Conservation (phyloP, 2,888 invertebrate genomes). For the Protodeltote pygarga region DNA sequence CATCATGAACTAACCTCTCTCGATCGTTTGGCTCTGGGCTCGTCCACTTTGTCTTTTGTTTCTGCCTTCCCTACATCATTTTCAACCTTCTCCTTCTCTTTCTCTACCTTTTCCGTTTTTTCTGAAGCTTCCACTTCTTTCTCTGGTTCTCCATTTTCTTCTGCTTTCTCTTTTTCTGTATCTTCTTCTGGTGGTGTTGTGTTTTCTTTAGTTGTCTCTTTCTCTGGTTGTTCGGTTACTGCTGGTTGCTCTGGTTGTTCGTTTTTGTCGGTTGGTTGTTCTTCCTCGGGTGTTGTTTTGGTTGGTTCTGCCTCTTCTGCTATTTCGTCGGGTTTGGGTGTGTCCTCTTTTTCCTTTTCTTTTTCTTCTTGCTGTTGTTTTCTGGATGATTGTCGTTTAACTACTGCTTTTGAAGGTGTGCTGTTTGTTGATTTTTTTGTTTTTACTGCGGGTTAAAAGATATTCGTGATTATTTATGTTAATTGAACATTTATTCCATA, state of each 20-base stretch:
- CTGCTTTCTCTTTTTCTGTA: constrained; percentile 15
- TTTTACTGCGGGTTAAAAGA: constrained; percentile 55
- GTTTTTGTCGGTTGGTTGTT: constrained; percentile 14
- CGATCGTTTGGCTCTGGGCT: constrained; percentile 78
- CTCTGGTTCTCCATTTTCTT: constrained; percentile 27
- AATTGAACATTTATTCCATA: no score
- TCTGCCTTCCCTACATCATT: constrained; percentile 23
- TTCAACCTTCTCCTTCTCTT: constrained; percentile 36
- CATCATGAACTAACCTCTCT: constrained; percentile 71
- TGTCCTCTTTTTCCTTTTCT: constrained; percentile 54
- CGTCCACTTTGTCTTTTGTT: constrained; percentile 50
- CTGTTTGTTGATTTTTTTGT: constrained; percentile 62
- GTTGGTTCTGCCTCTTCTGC: constrained; percentile 19
- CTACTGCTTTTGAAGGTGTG: constrained; percentile 50
- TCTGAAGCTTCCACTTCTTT: constrained; percentile 26
- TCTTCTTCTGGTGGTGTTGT: constrained; percentile 31
- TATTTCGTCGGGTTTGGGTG: constrained; percentile 36
- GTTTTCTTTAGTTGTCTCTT: constrained; percentile 15
- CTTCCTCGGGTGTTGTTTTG: constrained; percentile 22
- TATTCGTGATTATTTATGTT: not conserved
- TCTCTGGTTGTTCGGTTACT: constrained; percentile 28
- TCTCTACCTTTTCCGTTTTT: constrained; percentile 29
- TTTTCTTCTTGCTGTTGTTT: constrained; percentile 66
- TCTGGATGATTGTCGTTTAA: constrained; percentile 73
- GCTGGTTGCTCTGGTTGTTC: constrained; percentile 8